phyloP scores from a whole-genome alignment of 2,797 vertebrate genomes.

The Rhynchotus rufescens region DNA sequence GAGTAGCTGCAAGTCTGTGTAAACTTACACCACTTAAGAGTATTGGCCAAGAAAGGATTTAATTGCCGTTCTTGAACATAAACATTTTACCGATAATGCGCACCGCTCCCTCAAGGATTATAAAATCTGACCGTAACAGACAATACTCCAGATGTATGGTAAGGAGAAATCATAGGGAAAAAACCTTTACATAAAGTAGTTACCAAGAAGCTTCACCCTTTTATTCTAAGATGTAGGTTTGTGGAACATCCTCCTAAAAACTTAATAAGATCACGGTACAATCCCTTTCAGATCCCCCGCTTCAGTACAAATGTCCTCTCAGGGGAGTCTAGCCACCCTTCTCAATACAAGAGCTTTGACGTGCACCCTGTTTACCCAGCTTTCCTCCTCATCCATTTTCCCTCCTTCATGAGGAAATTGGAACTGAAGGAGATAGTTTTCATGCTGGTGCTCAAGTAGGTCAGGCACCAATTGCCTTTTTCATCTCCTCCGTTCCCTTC shows the following conservation, averaged over 20 bases:
- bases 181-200: slow-evolving; percentile 50
- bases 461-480: not conserved
- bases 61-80: slow-evolving; percentile 68
- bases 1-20: slow-evolving; percentile 46
- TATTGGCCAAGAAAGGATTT: slow-evolving; percentile 55
- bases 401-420: not conserved
- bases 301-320: not conserved
- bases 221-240: slow-evolving; percentile 17
- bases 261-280: not conserved
- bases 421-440: not conserved
- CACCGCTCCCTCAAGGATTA: slow-evolving; percentile 60
- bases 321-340: not conserved
- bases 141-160: slow-evolving; percentile 51
- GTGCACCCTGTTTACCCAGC: not conserved
- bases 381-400: not conserved
- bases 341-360: not conserved
- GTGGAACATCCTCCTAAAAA: not conserved
- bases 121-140: slow-evolving; percentile 67
- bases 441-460: not conserved
- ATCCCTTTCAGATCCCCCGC: not conserved
- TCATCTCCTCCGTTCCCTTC: not conserved
- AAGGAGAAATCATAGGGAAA: slow-evolving; percentile 64
- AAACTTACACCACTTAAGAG: slow-evolving; percentile 33
- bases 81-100: slow-evolving; percentile 70
- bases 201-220: slow-evolving; percentile 26